Conservation (phyloP, 2,113 vertebrate genomes). For the Albula goreensis region DNA sequence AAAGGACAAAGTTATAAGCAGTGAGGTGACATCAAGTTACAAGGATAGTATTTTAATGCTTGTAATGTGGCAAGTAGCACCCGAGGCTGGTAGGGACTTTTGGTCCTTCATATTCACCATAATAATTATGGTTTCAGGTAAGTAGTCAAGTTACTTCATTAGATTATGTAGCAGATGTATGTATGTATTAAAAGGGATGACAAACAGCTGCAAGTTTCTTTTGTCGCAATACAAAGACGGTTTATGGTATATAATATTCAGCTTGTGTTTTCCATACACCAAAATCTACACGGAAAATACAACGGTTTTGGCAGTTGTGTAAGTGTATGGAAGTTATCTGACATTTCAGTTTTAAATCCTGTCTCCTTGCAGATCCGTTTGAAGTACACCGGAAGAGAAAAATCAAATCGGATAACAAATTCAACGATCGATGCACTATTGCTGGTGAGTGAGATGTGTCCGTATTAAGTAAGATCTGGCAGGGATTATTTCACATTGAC, state of each 20-base stretch:
- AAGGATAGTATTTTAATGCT: no score
- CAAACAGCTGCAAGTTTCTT: not conserved
- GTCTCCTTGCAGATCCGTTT: constrained; percentile 68
- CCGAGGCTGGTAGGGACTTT: no score
- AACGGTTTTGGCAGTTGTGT: not conserved
- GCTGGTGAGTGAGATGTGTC: constrained; percentile 52
- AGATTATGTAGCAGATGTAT: no score
- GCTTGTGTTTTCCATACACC: not conserved
- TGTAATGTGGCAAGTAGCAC: no score
- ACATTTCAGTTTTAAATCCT: constrained; percentile 3
- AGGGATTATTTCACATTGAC: not conserved
- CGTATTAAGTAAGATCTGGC: not conserved
- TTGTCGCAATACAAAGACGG: not conserved
- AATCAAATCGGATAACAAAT: constrained; percentile 60
- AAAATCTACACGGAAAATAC: not conserved
- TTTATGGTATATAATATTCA: not conserved
- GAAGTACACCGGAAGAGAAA: constrained; percentile 72
- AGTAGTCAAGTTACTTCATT: no score
- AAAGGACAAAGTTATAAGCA: no score
- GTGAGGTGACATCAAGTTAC: no score
- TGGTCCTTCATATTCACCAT: no score
- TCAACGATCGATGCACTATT: constrained; percentile 53
- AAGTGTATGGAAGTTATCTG: not conserved
- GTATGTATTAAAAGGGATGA: no score
- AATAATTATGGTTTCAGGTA: no score